phyloP scores from a whole-genome alignment of 2,888 invertebrate species.

The Agapostemon virescens region DNA sequence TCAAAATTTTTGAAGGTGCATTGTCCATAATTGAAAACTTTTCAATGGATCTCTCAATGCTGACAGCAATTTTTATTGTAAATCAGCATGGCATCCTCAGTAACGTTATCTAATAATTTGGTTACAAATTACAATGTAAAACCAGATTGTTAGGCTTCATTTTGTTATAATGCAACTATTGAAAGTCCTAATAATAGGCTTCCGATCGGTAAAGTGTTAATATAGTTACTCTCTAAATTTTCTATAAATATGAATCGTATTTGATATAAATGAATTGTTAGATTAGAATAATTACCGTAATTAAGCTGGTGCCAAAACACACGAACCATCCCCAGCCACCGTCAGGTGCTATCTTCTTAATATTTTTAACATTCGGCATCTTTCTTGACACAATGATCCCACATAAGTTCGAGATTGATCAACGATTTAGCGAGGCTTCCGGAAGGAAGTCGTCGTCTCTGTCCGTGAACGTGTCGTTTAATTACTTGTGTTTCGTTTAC shows the following conservation, averaged over 20 bases:
- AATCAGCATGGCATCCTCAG: too few species aligned
- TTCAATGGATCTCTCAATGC: too few species aligned
- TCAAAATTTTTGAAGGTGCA: too few species aligned
- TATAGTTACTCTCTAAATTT: background rate
- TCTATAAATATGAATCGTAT: background rate
- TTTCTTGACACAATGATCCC: background rate
- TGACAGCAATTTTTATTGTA: too few species aligned
- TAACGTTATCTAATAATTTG: too few species aligned
- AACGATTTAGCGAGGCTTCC: background rate
- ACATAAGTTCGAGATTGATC: constrained; percentile 24
- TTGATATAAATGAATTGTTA: too few species aligned
- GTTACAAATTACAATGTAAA: too few species aligned
- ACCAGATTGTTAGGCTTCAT: too few species aligned
- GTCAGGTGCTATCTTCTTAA: constrained; percentile 84
- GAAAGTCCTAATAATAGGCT: too few species aligned
- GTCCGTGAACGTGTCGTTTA: constrained; percentile 22
- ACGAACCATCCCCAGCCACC: constrained; percentile 95
- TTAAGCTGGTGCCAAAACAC: constrained; percentile 90
- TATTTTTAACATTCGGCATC: constrained; percentile 32
- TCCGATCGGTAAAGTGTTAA: too few species aligned
- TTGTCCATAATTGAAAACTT: too few species aligned
- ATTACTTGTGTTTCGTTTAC: constrained; percentile 45
- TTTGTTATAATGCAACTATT: too few species aligned
- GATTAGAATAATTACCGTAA: constrained; percentile 85
- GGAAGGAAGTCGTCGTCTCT: background rate